Conservation (phyloP, 2,113 vertebrate species). For the Dicerorhinus sumatrensis region DNA sequence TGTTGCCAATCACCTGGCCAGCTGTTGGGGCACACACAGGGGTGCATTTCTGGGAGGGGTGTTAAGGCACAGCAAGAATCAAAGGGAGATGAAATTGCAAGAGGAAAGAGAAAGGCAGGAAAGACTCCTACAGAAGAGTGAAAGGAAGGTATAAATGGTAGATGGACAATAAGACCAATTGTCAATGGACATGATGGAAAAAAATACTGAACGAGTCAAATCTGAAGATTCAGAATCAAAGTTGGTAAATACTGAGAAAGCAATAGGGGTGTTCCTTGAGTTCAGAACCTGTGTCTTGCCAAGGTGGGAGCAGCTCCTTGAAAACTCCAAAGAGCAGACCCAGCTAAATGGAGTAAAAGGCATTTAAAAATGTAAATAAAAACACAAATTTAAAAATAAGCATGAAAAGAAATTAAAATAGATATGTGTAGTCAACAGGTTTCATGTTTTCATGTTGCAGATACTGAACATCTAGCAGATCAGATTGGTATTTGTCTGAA, state of each 20-base stretch:
- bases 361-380: neutral
- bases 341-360: neutral
- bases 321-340: neutral
- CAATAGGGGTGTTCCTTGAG: rapidly evolving
- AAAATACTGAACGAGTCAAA: neutral
- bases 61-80: neutral
- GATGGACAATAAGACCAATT: neutral
- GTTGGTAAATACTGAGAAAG: neutral
- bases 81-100: neutral
- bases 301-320: neutral
- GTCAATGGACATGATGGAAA: neutral
- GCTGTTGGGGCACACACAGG: too few species aligned
- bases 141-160: neutral
- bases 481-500: neutral
- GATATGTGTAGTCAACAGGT: rapidly evolving
- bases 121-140: neutral
- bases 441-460: neutral
- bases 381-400: neutral
- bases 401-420: neutral
- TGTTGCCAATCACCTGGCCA: rapidly evolving
- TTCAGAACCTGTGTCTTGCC: neutral
- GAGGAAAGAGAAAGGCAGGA: neutral
- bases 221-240: neutral
- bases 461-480: neutral
- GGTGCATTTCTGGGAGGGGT: neutral